Base-by-base conservation (phyloP, 2,888 invertebrate species). In the Phaedon cochleariae region DNA sequence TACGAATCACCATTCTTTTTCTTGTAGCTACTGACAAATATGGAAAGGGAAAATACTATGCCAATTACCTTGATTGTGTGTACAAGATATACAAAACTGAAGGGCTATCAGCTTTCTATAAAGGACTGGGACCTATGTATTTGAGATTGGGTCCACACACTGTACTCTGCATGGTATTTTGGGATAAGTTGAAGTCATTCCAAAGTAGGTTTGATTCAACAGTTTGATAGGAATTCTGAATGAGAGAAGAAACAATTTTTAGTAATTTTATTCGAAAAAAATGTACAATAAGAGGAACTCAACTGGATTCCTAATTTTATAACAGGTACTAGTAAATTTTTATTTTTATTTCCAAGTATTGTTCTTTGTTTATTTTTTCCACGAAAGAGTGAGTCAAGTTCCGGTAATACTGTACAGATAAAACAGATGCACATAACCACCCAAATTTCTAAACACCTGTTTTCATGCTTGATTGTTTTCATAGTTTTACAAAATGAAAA, bases 101-200 rank as follows among this genome's bases (percentile, higher is more conserved):
- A 86, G 95, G 96, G 0, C 59, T 93, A 0, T 82, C 85, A 54
- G 95, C 96, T 0, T 89, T 97, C 75, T 97, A 96, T 84, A 97
- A 97, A 84, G 97, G 96, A 3, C 89, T 95, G 69, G 91, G 92
- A 51, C 94, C 96, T 0, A 93, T 93, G 76, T 96, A 96, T 84
- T 83, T 96, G 62, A 86, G 97, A 67, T 87, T 96, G 45, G 97
- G 95, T 0, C 97, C 97, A 0, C 97, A 97, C 80, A 94, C 95
- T 0, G 91, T 96, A 0, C 82, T 97, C 0, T 91, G 93, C 69
- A 84, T 97, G 53, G 89, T 96, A 57, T 94, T 97, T 81, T 97
- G 96, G 90, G 95, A 96, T 81, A 86, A 91, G 79, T 84, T 92
- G 37, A 88, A 87, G 64, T 68, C 72, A 22, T 59, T 79, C 6